Conservation (phyloP, 2,797 vertebrate species). For the Squalus acanthias region DNA sequence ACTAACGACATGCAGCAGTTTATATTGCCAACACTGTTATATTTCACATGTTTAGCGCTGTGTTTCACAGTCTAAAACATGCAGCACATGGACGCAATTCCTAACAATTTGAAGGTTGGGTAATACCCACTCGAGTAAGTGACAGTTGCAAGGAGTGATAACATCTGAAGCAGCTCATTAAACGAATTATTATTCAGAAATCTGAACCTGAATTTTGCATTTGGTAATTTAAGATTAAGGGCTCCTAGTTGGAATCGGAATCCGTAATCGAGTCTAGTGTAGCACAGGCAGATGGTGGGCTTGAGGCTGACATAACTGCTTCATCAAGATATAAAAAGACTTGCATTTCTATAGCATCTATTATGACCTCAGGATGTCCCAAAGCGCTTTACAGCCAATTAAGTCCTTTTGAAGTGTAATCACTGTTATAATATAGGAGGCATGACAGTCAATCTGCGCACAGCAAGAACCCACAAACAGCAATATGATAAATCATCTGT, state of each 20-base stretch:
- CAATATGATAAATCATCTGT: not conserved
- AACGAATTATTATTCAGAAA: not conserved
- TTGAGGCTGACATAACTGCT: not conserved
- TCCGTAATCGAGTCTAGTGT: not conserved
- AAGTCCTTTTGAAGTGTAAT: not conserved
- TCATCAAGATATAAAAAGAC: not conserved
- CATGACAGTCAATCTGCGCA: not conserved
- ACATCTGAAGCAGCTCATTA: not conserved
- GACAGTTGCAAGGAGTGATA: not conserved
- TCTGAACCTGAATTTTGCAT: not conserved
- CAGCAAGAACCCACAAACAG: not conserved
- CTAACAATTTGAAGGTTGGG: not conserved
- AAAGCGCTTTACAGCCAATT: too few relatives aligned
- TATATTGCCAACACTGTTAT: not conserved
- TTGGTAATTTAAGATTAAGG: not conserved
- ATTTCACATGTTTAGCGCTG: not conserved
- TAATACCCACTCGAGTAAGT: not conserved
- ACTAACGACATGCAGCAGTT: not conserved
- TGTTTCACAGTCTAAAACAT: not conserved
- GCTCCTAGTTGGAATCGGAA: not conserved
- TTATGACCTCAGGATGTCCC: too few relatives aligned
- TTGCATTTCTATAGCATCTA: too few relatives aligned
- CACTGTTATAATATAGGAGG: not conserved
- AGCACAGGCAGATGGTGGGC: not conserved
- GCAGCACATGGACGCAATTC: not conserved